phyloP scores from a whole-genome alignment of 1,140 invertebrate genomes.

The Teleopsis dalmanni region DNA sequence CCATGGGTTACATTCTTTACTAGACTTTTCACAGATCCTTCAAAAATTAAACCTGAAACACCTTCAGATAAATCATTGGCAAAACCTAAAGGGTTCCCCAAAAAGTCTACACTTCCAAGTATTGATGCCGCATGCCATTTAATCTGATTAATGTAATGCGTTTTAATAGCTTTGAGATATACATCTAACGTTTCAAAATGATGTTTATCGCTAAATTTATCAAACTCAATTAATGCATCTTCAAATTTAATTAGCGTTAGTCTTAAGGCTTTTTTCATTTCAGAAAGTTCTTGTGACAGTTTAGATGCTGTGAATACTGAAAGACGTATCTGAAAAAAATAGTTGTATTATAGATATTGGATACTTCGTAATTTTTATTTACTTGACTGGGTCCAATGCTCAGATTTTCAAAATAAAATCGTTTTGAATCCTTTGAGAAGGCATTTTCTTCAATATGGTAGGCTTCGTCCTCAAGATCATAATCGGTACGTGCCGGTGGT shows the following conservation, averaged over 20 bases:
- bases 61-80: constrained; percentile 94
- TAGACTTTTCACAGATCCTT: constrained; percentile 81
- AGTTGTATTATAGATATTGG: background rate
- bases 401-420: constrained; percentile 86
- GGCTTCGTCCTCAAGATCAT: constrained; percentile 64
- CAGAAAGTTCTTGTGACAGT: constrained; percentile 63
- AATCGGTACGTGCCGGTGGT: constrained; percentile 22
- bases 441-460: constrained; percentile 70
- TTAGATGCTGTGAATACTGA: constrained; percentile 81
- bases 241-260: constrained; percentile 92
- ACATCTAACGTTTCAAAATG: constrained; percentile 73
- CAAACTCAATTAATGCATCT: constrained; percentile 87
- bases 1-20: constrained; percentile 96
- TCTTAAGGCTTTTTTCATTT: constrained; percentile 78
- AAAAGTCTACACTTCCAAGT: constrained; percentile 91
- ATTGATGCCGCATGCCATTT: constrained; percentile 94
- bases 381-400: constrained; percentile 65
- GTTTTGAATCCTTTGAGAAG: constrained; percentile 67
- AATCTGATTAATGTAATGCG: constrained; percentile 60
- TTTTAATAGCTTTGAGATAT: constrained; percentile 36
- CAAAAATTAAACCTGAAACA: constrained; percentile 82
- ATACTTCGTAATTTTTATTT: constrained; percentile 4
- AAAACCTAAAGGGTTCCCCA: constrained; percentile 94
- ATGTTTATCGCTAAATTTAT: constrained; percentile 76
- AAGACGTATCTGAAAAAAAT: constrained; percentile 56